Base-by-base conservation (phyloP, 2,797 vertebrate species). In the Platyrinchus mystaceus region DNA sequence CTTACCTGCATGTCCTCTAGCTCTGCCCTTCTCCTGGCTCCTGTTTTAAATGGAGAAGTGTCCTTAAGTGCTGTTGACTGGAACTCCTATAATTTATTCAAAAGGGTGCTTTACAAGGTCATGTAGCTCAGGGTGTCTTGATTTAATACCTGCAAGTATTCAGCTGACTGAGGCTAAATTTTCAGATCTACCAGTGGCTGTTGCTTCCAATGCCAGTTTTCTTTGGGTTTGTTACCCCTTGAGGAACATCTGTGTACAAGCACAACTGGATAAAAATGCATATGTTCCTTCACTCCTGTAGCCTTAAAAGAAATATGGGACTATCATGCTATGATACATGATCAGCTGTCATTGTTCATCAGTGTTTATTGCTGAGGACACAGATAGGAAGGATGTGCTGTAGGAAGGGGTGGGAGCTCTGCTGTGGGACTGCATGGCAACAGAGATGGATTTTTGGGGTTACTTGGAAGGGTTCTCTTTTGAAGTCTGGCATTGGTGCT, bases 61-160 rank as follows among this genome's bases (percentile, higher is more conserved):
- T 79, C 85, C 53, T 78, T 77, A 88, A 78, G 70, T 94, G 68
- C 95, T 96, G 94, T 81, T 82, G 46, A 94, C 85, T 94, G 91
- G n/a, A 94, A 71, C 60, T 60, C 59, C 39, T 89, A 6, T 89
- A 39, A 82, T 56, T 70, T 70, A 26, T 85, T 76, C 79, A 22
- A 91, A 91, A 89, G n/a, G 91, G 87, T 97, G 95, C 95, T 97
- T 91, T 93, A 67, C 86, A 88, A 92, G 41, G 4, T 88, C 47
- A 8, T 18, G 7, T 87, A 96, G 80, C 95, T 96, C 94, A 91
- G 89, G 66, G 75, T 90, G 64, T 74, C 77, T 70, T 58, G 12
- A 53, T 52, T 66, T 26, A 73, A 82, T 79, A 91, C 23, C 73
- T 93, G 87, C 70, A 90, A 30, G 30, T 44, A 34, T 63, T 52